Conservation (phyloP, 2,797 vertebrate genomes). For the Dermochelys coriacea region DNA sequence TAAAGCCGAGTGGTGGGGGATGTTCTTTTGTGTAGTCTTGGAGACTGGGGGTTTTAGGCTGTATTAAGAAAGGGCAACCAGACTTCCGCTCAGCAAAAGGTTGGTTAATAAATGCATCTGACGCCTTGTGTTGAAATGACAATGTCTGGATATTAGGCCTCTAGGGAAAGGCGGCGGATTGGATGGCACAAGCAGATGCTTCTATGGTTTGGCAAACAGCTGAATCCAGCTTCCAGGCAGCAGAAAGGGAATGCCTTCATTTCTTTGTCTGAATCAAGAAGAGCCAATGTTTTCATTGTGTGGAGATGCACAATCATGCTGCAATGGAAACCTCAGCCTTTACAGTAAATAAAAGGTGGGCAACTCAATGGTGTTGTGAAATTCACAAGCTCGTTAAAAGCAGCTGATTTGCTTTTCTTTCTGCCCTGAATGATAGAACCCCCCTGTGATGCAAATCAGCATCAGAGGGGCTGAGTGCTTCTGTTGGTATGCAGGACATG, state of each 20-base stretch:
- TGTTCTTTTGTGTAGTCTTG: conserved; percentile 40
- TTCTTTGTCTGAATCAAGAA: not conserved
- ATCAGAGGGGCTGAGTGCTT: fast-evolving
- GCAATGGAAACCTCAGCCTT: not conserved
- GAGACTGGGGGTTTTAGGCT: not conserved
- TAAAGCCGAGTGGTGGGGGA: conserved; percentile 21
- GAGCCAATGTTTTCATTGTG: not conserved
- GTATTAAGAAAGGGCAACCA: conserved; percentile 14
- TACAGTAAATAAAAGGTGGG: conserved; percentile 49
- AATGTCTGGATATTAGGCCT: not conserved
- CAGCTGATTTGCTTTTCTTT: not conserved
- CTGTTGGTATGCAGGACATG: not conserved
- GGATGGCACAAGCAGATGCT: conserved; percentile 39
- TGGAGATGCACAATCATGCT: not conserved
- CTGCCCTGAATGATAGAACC: not conserved
- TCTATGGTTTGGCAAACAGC: not conserved
- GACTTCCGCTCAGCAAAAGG: conserved; percentile 16
- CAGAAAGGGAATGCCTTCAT: not conserved
- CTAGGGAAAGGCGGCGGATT: not conserved
- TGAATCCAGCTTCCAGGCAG: not conserved
- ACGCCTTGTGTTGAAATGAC: conserved; percentile 44
- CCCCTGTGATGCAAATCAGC: conserved; percentile 43
- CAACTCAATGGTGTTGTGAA: not conserved
- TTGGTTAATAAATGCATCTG: conserved; percentile 42
- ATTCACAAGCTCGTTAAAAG: conserved; percentile 14